phyloP scores from a whole-genome alignment of 2,888 invertebrate species.

The Pachymerium ferrugineum region DNA sequence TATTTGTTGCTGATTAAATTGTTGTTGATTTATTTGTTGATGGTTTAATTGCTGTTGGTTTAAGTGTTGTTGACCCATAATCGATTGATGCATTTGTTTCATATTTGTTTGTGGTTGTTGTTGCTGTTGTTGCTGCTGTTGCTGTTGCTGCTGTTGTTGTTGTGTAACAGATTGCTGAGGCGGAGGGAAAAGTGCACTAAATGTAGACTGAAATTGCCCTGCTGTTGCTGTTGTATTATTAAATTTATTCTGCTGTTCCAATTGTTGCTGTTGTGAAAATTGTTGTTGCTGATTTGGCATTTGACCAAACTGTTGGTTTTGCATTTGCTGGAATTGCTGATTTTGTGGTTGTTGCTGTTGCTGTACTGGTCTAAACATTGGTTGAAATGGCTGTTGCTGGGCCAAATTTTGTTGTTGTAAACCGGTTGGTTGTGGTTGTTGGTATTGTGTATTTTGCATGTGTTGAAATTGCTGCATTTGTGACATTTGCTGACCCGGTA shows the following conservation, averaged over 20 bases:
- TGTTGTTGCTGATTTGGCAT: background rate
- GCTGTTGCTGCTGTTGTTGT: background rate
- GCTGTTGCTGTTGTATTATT: background rate
- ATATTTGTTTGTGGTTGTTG: background rate
- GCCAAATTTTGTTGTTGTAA: slow-evolving; percentile 30
- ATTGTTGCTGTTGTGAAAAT: background rate
- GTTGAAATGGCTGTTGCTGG: slow-evolving; percentile 30
- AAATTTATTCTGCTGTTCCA: background rate
- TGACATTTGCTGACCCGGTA: slow-evolving; percentile 29
- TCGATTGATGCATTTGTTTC: background rate
- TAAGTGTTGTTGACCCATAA: slow-evolving; percentile 32
- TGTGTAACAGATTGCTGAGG: background rate
- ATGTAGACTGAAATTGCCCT: background rate
- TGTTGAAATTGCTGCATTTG: slow-evolving; percentile 19
- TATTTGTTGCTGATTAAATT: slow-evolving; percentile 36
- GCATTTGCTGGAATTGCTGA: slow-evolving; percentile 32
- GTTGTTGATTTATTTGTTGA: slow-evolving; percentile 35
- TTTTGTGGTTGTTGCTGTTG: slow-evolving; percentile 35
- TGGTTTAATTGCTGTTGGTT: slow-evolving; percentile 35
- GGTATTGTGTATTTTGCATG: background rate
- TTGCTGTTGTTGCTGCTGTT: background rate
- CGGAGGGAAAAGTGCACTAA: no score
- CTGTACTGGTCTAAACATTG: background rate
- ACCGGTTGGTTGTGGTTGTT: slow-evolving; percentile 1
- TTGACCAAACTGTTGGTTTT: slow-evolving; percentile 23